Evolutionary conservation across 2,888 invertebrate genomes (phyloP).

Genomic region (Ophioninae sp.): DNA sequence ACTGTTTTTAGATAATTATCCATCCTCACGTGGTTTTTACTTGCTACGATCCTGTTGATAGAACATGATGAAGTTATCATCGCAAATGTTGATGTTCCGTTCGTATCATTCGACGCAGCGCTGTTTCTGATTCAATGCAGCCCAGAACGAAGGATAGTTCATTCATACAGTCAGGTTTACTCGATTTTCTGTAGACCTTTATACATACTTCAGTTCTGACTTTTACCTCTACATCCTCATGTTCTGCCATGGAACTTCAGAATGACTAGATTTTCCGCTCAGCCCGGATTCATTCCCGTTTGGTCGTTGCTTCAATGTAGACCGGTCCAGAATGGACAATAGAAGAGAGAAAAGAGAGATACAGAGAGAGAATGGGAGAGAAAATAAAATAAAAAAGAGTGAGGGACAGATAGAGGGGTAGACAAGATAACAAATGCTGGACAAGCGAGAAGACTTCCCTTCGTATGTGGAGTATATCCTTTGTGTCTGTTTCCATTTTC

Average conservation of each 20-base stretch:
- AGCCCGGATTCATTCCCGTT: constrained; percentile 29
- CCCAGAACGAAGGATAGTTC: constrained; percentile 38
- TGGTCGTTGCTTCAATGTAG: constrained; percentile 21
- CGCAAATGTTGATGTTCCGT: not conserved
- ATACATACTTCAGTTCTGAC: constrained; percentile 45
- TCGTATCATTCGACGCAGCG: not conserved
- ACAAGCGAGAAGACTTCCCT: constrained; percentile 2
- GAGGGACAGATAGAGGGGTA: not conserved
- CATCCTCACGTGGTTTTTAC: not conserved
- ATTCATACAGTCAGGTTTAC: constrained; percentile 43
- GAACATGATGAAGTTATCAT: constrained; percentile 1
- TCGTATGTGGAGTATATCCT: constrained; percentile 21
- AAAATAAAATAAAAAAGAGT: constrained; percentile 6
- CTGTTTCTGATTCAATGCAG: not conserved
- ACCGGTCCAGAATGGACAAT: constrained; percentile 12
- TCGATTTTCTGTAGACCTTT: constrained; percentile 50
- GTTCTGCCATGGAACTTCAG: not conserved
- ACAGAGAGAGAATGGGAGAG: not conserved
- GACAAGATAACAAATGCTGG: constrained; percentile 20
- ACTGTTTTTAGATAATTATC: not conserved
- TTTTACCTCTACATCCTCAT: constrained; percentile 5
- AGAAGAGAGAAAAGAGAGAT: constrained; percentile 2
- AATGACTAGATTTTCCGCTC: constrained; percentile 28
- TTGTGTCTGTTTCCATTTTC: constrained; percentile 51
- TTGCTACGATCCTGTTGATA: not conserved